Base-by-base conservation (phyloP, 2,797 vertebrate genomes). In the Parambassis ranga region DNA sequence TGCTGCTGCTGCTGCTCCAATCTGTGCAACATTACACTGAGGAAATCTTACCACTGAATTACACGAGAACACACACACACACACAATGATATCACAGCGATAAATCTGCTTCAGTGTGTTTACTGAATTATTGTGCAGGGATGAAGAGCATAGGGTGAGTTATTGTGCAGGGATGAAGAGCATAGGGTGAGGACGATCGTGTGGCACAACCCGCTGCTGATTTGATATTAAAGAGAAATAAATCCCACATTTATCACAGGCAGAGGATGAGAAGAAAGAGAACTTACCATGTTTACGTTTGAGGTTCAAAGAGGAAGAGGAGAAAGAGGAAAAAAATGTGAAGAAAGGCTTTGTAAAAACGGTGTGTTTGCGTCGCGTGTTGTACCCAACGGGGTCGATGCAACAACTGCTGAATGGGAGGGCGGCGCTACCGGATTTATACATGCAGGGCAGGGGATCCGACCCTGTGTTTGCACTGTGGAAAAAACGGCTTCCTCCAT, bases 351-450 rank as follows among this genome's bases (percentile, higher is more conserved):
- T 69, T 65, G 71, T 52, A 72, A 74, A 65, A 73, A 43, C 41
- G 58, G 50, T 65, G 64, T 53, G 41, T 86, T 77, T 71, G 76
- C 50, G 87, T 90, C 59, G 89, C 85, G 83, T 85, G 71, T 79
- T 81, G 83, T 82, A 85, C 83, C 88, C 81, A 77, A 74, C 83
- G 82, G 85, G 87, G 88, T 80, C 81, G 82, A 84, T 78, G 88
- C 87, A 88, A 90, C 87, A 81, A 87, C 85, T 89, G 83, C 72
- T 85, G 84, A 62, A 72, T 35, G 68, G 35, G 75, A 78, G 38
- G 88, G 89, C 70, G 83, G 87, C 1, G 88, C 87, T 52, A 0
- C 10, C 39, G 10, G 1, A 56, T 88, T 86, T 89, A 87, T 87
- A 81, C 55, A 37, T 0, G 69, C 59, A 24, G 72, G 58, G 48